Evolutionary conservation across 2,113 vertebrate species (phyloP).

Genomic region (Morone chrysops): DNA sequence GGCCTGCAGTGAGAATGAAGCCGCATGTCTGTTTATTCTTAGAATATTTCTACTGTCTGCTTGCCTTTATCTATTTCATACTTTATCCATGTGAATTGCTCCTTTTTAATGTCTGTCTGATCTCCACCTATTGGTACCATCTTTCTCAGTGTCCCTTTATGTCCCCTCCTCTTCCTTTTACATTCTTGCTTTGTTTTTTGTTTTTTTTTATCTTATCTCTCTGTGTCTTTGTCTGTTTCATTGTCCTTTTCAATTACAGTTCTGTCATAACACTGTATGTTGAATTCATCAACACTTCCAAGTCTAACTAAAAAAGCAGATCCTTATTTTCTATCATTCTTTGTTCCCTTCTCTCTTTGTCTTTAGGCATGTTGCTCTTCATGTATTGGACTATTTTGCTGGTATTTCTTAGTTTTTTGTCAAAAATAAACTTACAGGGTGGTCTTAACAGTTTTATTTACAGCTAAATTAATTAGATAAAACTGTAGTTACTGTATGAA

Average conservation of each 20-base stretch:
- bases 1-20: slow-evolving; percentile 10
- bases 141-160: neutral
- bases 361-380: too few relatives aligned
- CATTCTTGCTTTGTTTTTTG: too few relatives aligned
- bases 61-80: neutral
- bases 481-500: too few relatives aligned
- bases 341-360: neutral
- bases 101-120: neutral
- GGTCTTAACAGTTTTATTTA: too few relatives aligned
- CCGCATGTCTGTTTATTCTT: neutral
- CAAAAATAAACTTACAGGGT: too few relatives aligned
- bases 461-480: too few relatives aligned
- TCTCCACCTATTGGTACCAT: neutral
- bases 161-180: neutral
- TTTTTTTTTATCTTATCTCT: neutral
- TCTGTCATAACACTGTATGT: too few relatives aligned
- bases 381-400: too few relatives aligned
- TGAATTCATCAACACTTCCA: neutral
- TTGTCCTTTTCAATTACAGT: neutral
- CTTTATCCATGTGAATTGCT: neutral
- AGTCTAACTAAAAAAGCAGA: neutral
- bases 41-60: slow-evolving; percentile 1
- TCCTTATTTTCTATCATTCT: neutral
- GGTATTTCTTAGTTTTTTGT: too few relatives aligned
- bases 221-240: neutral